Base-by-base conservation (phyloP, 2,113 vertebrate species). In the Eubucco bourcierii region DNA sequence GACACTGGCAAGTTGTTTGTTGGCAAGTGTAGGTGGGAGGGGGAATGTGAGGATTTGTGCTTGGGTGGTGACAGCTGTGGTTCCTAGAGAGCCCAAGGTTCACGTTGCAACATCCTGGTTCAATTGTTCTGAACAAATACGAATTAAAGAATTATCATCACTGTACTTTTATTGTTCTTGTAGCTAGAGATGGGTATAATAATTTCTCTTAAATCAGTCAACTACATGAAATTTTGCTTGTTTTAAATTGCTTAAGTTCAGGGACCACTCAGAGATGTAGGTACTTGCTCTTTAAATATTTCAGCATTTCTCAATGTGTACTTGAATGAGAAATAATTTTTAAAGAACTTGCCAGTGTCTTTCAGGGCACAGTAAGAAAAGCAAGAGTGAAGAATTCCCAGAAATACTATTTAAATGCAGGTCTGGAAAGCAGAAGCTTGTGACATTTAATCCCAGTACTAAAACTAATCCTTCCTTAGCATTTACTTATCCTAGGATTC, bases 231-330 rank as follows among this genome's bases (percentile, higher is more conserved):
- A 66, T 55, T 21, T 19, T 80, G n/a, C 6, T 21, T 87, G 50
- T 73, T 92, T 82, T 66, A 87, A 87, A 76, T 68, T 73, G 91
- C 56, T 89, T 52, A 52, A 87, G 60, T 87, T 90, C 44, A 81
- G 47, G 67, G 67, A 29, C 66, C 87, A 44, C 81, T 72, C 84
- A 84, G 27, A 81, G 75, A 11, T 79, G 39, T 50, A 59, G 71
- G 14, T 89, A 73, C 67, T 92, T 78, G 44, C n/a, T 89, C 31
- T 87, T 15, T 92, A 84, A 92, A 81, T 90, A 88, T 87, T 94
- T 84, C 37, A 96, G 13, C 25, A 6, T 78, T 84, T 89, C 71
- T 82, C 8, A 33, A 87, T 90, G 89, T 80, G 39, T 55, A 59
- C 56, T 82, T 87, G 14, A 3, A 56, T 41, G 14, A 28, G 37